Evolutionary conservation across 2,113 vertebrate genomes (phyloP).

Genomic region (Aepyceros melampus): DNA sequence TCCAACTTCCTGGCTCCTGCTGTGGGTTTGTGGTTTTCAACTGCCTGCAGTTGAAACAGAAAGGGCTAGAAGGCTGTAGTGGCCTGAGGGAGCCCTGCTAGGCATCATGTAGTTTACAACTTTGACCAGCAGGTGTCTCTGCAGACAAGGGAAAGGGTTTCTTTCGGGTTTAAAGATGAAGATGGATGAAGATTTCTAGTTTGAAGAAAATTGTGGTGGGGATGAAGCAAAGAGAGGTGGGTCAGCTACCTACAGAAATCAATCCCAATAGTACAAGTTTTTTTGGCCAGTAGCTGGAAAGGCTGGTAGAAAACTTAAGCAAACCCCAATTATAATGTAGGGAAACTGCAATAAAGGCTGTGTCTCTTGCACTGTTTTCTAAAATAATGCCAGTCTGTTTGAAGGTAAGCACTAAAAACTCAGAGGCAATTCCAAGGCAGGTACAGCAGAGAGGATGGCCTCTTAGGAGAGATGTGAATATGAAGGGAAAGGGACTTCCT

Average conservation of each 20-base stretch:
- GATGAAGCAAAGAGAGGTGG: neutral
- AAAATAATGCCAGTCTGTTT: neutral
- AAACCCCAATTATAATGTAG: neutral
- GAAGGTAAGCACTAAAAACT: neutral
- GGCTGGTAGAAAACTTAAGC: neutral
- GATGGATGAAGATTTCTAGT: neutral
- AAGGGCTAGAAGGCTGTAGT: neutral
- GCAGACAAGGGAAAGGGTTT: slow-evolving; percentile 47
- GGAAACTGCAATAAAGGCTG: neutral
- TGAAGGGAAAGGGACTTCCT: neutral
- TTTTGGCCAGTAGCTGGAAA: neutral
- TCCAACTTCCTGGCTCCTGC: slow-evolving; percentile 33
- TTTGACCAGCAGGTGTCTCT: slow-evolving; percentile 63
- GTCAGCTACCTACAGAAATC: neutral
- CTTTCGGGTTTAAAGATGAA: neutral
- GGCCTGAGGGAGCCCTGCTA: neutral
- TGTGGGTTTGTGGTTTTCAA: slow-evolving; percentile 48
- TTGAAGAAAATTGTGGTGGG: neutral
- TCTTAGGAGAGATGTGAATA: neutral
- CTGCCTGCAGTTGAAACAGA: neutral
- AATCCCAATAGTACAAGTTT: neutral
- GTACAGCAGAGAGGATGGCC: neutral
- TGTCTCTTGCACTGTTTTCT: neutral
- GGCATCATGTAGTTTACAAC: neutral
- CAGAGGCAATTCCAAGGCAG: neutral